Evolutionary conservation across 2,113 vertebrate species (phyloP), one percentile per base, ranked within the genome.

Genomic region (Meriones unguiculatus): DNA sequence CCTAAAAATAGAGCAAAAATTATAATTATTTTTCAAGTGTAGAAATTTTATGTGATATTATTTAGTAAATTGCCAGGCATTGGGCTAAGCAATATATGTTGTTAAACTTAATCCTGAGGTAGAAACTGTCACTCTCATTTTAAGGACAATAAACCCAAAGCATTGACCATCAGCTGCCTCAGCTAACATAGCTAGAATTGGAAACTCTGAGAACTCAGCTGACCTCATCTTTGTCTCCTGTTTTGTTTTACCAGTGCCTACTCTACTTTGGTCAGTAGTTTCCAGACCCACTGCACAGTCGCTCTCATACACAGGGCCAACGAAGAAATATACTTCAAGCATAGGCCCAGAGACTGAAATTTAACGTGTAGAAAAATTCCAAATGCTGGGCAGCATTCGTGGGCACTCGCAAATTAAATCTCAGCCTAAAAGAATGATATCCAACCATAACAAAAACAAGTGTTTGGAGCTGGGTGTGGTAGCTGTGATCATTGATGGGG

Each of bases 1-100:
- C 98, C 99, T 99, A 98, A 95, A 98, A 98, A 94, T 12, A 88
- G 96, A 98, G 72, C 76, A 97, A 89, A 98, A 97, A 76, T 62
- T 46, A 87, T 28, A 72, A 97, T 98, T 97, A 97, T 81, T 46
- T 95, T 59, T 95, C 90, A 86, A 67, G 57, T 28, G 76, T 50
- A 35, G 52, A 77, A 13, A 9, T 72, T 89, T 95, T 92, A 94
- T 92, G 62, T 20, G 24, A 54, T 50, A 85, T 30, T n/a, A 90
- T 41, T 69, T 93, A 95, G 76, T 76, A 54, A 89, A 14, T 18
- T 38, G 57, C n/a, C 35, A 91, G 86, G 84, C 80, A 73, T 59
- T 69, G 12, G 67, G 46, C 64, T 69, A 90, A 84, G 72, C 41
- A 84, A 89, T 78, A 86, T 20, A 86, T 5, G 76, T 57, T 38